Base-by-base conservation (phyloP, 2,113 vertebrate species). In the Anguilla rostrata region DNA sequence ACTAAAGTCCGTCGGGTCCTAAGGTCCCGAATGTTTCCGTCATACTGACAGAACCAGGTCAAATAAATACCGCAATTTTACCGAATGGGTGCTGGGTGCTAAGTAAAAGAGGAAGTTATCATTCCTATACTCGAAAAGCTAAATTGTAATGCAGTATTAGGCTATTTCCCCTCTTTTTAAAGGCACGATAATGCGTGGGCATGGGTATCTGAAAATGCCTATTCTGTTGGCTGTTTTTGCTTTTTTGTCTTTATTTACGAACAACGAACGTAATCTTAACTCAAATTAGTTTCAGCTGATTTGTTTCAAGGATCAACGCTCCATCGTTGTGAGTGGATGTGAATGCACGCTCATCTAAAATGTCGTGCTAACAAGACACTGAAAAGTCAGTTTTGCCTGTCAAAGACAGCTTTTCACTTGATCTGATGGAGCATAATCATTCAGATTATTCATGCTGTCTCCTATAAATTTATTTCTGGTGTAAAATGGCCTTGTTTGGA, bases 1-100 rank as follows among this genome's bases (percentile, higher is more conserved):
- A 78, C 63, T 29, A 39, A 29, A 81, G 78, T 82, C 87, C 85
- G 82, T 63, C n/a, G 78, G 87, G 87, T 88, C 87, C 85, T 88
- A 87, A 79, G 82, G 60, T 83, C 53, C 83, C 26, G 40, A 75
- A 71, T 41, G 84, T 84, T 83, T 86, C 71, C 40, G n/a, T 78
- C 53, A 20, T 78, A 39, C 43, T 84, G 84, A 75, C 83, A 84
- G 49, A 87, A 83, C 56, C 82, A 18, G 89, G 87, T 86, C 89
- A 83, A 39, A 83, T 39, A 49, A 78, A 57, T 41, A 41, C 40
- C 22, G 41, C 66, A 57, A 46, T 81, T 78, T 84, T 39, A 49
- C 34, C 46, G 81, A 56, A n/a, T 20, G 75, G 83, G 18, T 39
- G 84, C 34, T 2, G 53, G 39, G 84, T 78, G 53, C 71, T n/a